These are phyloP conservation scores for Mythimna loreyi DNA, from an alignment of 2,888 invertebrate genomes.

Conservation along the genomic window DNA sequence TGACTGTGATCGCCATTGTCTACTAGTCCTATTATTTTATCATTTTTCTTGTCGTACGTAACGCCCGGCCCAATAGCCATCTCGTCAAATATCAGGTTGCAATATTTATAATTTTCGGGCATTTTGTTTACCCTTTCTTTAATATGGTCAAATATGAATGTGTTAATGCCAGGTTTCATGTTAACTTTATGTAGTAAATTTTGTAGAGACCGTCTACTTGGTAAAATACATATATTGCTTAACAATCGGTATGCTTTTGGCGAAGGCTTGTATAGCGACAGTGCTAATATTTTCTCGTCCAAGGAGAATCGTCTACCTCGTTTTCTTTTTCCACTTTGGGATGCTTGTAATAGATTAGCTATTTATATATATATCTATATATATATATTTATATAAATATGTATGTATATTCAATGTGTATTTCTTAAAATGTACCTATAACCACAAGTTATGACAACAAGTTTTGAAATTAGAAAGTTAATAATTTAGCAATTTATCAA, in stretches of 20 bases:
- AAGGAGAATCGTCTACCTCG: not conserved
- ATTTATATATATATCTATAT: too few relatives aligned
- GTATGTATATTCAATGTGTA: too few relatives aligned
- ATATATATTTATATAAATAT: too few relatives aligned
- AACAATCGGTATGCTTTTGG: constrained; percentile 8
- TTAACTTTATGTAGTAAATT: constrained; percentile 26
- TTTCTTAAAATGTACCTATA: too few relatives aligned
- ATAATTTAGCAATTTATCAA: too few relatives aligned
- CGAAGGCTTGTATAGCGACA: constrained; percentile 1
- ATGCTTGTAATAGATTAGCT: too few relatives aligned
- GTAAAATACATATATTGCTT: constrained; percentile 15
- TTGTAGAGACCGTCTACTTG: constrained; percentile 29
- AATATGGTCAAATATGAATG: too few relatives aligned
- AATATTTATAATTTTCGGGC: too few relatives aligned
- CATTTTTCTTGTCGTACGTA: constrained; percentile 11
- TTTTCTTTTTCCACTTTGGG: too few relatives aligned
- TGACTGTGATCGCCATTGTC: not conserved
- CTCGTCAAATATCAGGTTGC: constrained; percentile 12
- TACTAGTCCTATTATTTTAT: constrained; percentile 17
- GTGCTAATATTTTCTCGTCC: not conserved
- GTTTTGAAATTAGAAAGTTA: too few relatives aligned
- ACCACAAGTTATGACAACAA: too few relatives aligned
- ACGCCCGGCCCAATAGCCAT: constrained; percentile 21
- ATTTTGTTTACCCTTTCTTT: too few relatives aligned
- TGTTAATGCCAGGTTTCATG: constrained; percentile 10